Evolutionary conservation across 2,113 vertebrate species (phyloP), one percentile per base, ranked within the genome.

Genomic region (Bolborhynchus lineola): DNA sequence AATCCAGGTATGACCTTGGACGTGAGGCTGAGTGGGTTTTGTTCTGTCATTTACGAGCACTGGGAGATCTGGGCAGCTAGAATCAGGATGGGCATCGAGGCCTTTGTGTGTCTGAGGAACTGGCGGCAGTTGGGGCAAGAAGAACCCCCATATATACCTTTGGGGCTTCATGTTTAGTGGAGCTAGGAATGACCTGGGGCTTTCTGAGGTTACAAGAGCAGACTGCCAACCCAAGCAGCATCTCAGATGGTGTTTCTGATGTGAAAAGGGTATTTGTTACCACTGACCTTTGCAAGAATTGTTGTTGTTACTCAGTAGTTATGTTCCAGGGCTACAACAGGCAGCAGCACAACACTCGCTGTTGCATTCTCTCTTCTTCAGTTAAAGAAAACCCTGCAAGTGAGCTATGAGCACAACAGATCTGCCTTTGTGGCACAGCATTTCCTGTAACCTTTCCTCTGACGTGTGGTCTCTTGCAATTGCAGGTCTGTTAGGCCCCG

Each of bases 401-500:
- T 35, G 10, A 10, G 3, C 25, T 9, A 0, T n/a, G 21, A 52
- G n/a, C 47, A 7, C 23, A 70, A 47, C 28, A 80, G 77, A 81
- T 23, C 41, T 24, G 1, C 55, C 21, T 67, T n/a, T 41, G 74
- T 37, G 50, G 42, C 49, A 1, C 15, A 5, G 14, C 55, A 16
- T n/a, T 42, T 31, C 12, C 39, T 6, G 7, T 3, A 3, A 16
- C 75, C 39, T 23, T 44, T n/a, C 10, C 41, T 59, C 49, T 93
- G 50, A 67, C 0, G 0, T 0, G 23, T 8, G 49, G 0, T 52
- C 11, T 60, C 19, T 79, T 60, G 82, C 82, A 9, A 13, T 57
- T 93, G 62, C 97, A 99, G 99, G 97, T 99, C 99, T 2, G 98
- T 99, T 82, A 98, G 99, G 97, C 99, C 99, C 86, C 98, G 99